phyloP scores from a whole-genome alignment of 2,797 vertebrate genomes.

The Chrysocyon brachyurus region DNA sequence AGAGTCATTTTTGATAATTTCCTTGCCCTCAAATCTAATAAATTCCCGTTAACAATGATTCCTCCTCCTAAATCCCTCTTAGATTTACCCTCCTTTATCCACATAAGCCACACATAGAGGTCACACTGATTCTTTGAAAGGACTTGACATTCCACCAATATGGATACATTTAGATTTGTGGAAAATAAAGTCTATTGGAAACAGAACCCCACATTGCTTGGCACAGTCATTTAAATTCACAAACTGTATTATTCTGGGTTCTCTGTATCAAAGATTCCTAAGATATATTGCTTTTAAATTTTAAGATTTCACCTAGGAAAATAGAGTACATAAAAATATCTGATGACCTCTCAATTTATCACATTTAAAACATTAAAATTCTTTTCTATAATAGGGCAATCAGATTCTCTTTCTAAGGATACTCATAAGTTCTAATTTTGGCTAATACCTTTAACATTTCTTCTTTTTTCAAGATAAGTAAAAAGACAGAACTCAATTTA shows the following conservation, averaged over 20 bases:
- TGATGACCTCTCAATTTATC: background rate
- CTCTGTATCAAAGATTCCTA: background rate
- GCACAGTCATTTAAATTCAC: background rate
- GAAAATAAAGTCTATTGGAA: background rate
- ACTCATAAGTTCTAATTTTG: background rate
- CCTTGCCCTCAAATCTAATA: background rate
- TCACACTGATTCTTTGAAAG: constrained; percentile 36
- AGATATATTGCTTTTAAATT: background rate
- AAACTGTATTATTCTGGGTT: background rate
- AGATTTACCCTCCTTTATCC: background rate
- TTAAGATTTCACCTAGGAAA: background rate
- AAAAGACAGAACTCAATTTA: constrained; percentile 12
- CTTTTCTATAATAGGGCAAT: background rate
- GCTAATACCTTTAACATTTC: background rate
- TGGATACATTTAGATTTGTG: background rate
- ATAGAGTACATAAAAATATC: background rate
- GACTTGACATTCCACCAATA: background rate
- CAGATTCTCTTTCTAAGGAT: constrained; percentile 19
- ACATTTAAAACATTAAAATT: constrained; percentile 36
- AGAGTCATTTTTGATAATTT: background rate
- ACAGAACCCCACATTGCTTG: background rate
- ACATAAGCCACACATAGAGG: background rate
- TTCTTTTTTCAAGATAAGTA: constrained; percentile 44
- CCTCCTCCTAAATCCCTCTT: background rate
- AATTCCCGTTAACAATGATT: background rate